Conservation (phyloP, 2,888 invertebrate species). For the Lycia hirtaria region DNA sequence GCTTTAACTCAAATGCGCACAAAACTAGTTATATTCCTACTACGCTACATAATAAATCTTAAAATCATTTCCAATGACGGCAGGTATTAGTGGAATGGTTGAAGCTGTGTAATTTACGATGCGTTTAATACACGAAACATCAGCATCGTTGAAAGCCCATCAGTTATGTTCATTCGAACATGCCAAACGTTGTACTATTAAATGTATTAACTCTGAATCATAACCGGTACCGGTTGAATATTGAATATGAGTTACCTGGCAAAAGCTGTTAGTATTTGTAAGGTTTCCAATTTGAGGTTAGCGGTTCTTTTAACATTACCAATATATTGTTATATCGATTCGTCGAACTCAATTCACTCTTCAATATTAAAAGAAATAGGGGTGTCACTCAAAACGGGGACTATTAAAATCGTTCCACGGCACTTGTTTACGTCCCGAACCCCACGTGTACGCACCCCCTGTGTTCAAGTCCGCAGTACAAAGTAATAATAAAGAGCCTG, state of each 20-base stretch:
- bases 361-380: slow-evolving; percentile 55
- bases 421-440: slow-evolving; percentile 78
- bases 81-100: slow-evolving; percentile 55
- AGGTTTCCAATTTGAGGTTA: slow-evolving; percentile 2
- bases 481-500: slow-evolving; percentile 84
- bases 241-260: slow-evolving; percentile 8
- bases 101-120: slow-evolving; percentile 66
- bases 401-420: slow-evolving; percentile 71
- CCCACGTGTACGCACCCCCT: slow-evolving; percentile 67
- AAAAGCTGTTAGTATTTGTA: slow-evolving; percentile 12
- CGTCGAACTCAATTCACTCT: slow-evolving; percentile 18
- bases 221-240: slow-evolving; percentile 27
- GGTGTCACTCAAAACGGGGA: slow-evolving; percentile 69
- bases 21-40: slow-evolving; percentile 24
- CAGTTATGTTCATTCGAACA: slow-evolving; percentile 60
- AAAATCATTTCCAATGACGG: slow-evolving; percentile 37
- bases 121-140: slow-evolving; percentile 70
- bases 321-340: slow-evolving; percentile 5
- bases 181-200: slow-evolving; percentile 48
- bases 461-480: slow-evolving; percentile 67
- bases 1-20: slow-evolving; percentile 8
- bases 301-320: slow-evolving; percentile 3
- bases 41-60: slow-evolving; percentile 34
- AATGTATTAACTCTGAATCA: slow-evolving; percentile 39
- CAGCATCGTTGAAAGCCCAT: slow-evolving; percentile 52